Percentiles rank a stretch among this genome's conserved stretches.
phyloP scores from a whole-genome alignment of 2,797 vertebrate genomes.

The Leptoclinus maculatus region DNA sequence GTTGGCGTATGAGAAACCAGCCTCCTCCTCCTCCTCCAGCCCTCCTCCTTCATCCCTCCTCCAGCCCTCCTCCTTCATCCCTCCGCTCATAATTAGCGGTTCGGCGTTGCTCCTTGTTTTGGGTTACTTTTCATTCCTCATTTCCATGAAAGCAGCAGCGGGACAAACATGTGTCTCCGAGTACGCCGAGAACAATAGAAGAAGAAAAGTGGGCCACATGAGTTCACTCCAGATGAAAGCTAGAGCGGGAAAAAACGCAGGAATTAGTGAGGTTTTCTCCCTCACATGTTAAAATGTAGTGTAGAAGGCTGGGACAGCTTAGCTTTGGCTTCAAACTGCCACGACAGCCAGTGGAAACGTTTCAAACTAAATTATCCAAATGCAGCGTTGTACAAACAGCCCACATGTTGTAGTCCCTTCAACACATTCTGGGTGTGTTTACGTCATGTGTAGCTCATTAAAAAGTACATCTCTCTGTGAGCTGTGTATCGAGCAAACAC shows the following conservation, averaged over 20 bases:
- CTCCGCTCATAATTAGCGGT: conserved; percentile 65
- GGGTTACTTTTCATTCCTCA: conserved; percentile 63
- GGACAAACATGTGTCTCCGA: conserved; percentile 68
- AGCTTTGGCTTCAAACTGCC: conserved; percentile 36
- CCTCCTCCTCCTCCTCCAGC: conserved; percentile 14
- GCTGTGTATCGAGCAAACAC: conserved; percentile 30
- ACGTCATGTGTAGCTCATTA: conserved; percentile 30
- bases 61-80: neutral
- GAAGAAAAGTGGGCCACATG: conserved; percentile 55
- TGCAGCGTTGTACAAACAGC: conserved; percentile 20
- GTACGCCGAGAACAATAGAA: conserved; percentile 70
- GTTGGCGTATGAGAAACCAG: conserved; percentile 36
- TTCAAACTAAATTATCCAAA: neutral
- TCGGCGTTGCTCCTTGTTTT: conserved; percentile 57
- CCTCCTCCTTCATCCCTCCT: neutral
- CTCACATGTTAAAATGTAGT: conserved; percentile 39
- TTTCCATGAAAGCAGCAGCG: conserved; percentile 63
- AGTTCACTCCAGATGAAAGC: conserved; percentile 72
- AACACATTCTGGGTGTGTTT: conserved; percentile 33
- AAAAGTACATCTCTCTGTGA: conserved; percentile 30
- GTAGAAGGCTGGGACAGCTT: conserved; percentile 50
- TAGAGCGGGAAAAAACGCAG: conserved; percentile 45
- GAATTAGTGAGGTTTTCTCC: conserved; percentile 65
- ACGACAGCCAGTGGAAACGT: conserved; percentile 60
- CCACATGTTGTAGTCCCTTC: conserved; percentile 44